A percentile compares a stretch with the other conserved stretches of the same genome.
Conservation (phyloP, 2,797 vertebrate species). For the Ciconia nigra region DNA sequence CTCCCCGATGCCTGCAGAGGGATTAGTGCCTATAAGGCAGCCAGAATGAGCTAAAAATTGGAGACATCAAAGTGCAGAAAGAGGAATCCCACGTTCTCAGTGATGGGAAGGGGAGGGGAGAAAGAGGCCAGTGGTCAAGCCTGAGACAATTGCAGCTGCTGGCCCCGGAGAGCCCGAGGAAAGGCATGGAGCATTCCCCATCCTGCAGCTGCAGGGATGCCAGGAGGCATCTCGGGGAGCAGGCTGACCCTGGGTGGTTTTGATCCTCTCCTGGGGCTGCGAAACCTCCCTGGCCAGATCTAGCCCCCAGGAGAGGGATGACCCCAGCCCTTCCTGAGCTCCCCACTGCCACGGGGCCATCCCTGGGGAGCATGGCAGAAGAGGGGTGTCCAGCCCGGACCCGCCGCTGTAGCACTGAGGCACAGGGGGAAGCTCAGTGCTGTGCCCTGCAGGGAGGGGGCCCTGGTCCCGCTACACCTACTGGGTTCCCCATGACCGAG, state of each 20-base stretch:
- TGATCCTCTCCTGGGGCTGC: background rate
- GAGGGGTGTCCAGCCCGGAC: background rate
- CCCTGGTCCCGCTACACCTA: background rate
- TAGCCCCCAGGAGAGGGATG: background rate
- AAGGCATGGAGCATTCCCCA: background rate
- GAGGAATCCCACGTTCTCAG: background rate
- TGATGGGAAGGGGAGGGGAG: background rate
- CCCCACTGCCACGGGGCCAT: accelerated
- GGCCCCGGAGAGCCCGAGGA: accelerated
- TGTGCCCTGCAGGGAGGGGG: accelerated
- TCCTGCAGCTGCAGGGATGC: background rate
- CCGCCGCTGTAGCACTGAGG: background rate
- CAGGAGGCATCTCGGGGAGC: background rate
- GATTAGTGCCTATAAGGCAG: conserved; percentile 58
- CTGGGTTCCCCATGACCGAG: accelerated
- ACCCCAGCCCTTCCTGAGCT: background rate
- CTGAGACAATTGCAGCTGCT: accelerated
- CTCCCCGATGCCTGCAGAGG: conserved; percentile 56
- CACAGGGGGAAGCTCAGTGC: background rate
- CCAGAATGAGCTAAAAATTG: conserved; percentile 46
- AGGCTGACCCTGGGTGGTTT: accelerated
- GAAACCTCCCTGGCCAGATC: background rate
- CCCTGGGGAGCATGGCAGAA: background rate
- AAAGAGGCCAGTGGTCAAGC: background rate
- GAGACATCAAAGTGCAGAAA: conserved; percentile 44